Evolutionary conservation across 2,797 vertebrate species (phyloP).

Genomic region (Amblyraja radiata): DNA sequence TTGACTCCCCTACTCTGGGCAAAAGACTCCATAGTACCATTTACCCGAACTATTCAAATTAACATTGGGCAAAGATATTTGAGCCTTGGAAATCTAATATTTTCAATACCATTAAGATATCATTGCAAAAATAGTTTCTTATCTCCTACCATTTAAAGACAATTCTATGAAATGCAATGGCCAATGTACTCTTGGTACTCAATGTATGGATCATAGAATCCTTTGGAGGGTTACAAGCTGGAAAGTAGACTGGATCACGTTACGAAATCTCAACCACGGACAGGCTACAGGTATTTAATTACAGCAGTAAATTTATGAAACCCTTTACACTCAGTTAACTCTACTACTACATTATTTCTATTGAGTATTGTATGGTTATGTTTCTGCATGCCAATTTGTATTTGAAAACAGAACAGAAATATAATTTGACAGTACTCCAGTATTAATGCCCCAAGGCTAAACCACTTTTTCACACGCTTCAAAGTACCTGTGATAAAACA

Average conservation of each 20-base stretch:
- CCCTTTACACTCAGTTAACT: not conserved
- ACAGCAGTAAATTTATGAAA: not conserved
- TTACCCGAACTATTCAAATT: not conserved
- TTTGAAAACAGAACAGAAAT: not conserved
- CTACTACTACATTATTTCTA: not conserved
- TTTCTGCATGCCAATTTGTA: not conserved
- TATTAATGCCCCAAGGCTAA: not conserved
- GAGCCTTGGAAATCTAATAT: not conserved
- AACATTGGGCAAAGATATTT: not conserved
- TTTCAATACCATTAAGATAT: not conserved
- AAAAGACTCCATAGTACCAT: too few relatives aligned
- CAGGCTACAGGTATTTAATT: not conserved
- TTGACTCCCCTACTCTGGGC: too few relatives aligned
- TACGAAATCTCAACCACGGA: not conserved
- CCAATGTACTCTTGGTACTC: not conserved
- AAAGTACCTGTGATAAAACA: not conserved
- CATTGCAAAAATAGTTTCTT: not conserved
- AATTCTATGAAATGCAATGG: not conserved
- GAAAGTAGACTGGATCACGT: not conserved
- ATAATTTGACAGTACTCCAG: not conserved
- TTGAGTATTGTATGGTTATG: not conserved
- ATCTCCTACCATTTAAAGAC: not conserved
- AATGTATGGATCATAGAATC: not conserved
- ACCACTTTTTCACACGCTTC: not conserved
- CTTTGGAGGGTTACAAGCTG: not conserved